Percentiles rank a stretch among this genome's conserved stretches.
phyloP scores from a whole-genome alignment of 1,140 invertebrate genomes.

The Drosophila tsacasi region DNA sequence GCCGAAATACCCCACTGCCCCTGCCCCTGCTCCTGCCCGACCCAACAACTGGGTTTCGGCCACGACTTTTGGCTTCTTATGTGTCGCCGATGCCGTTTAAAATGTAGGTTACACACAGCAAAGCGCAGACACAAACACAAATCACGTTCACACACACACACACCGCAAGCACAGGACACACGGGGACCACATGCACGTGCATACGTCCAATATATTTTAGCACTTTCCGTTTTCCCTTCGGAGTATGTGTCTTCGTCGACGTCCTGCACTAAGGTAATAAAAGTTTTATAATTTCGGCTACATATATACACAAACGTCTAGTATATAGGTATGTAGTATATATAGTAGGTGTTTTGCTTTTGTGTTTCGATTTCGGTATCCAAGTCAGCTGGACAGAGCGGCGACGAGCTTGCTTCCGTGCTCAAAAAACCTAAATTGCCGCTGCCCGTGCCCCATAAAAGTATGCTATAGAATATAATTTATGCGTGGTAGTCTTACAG shows the following conservation, averaged over 20 bases:
- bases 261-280: conserved; percentile 48
- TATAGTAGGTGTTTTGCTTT: conserved; percentile 5
- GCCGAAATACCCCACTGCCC: conserved; percentile 15
- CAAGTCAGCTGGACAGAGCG: conserved; percentile 29
- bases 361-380: conserved; percentile 16
- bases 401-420: background rate
- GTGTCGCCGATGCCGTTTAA: conserved; percentile 62
- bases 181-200: conserved; percentile 35
- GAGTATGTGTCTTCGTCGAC: conserved; percentile 5
- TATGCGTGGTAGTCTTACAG: background rate
- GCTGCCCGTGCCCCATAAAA: conserved; percentile 16
- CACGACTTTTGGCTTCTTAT: conserved; percentile 72
- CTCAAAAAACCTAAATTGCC: conserved; percentile 25
- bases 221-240: conserved; percentile 35
- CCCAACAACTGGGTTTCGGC: conserved; percentile 52
- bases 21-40: background rate
- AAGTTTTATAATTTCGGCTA: conserved; percentile 39
- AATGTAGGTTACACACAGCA: conserved; percentile 79
- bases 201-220: conserved; percentile 54
- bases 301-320: background rate
- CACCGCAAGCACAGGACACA: background rate
- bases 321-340: background rate
- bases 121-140: conserved; percentile 31
- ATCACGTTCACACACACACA: conserved; percentile 31
- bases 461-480: conserved; percentile 13